These are phyloP conservation scores for Octodonta nipae DNA, from an alignment of 2,888 invertebrate genomes.

Conservation along the genomic window DNA sequence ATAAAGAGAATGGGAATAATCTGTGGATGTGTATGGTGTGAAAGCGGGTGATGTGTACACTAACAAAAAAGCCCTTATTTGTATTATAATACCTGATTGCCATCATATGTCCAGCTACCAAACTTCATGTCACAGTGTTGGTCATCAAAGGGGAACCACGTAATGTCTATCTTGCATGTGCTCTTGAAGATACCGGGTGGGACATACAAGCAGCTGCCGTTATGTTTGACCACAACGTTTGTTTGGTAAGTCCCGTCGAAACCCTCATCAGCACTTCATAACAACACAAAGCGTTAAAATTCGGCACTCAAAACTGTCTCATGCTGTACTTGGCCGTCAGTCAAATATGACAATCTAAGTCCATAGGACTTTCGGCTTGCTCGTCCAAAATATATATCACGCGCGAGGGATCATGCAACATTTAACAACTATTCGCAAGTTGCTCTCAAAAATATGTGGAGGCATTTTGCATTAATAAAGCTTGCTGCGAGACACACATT, in stretches of 20 bases:
- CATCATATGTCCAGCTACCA: conserved; percentile 99
- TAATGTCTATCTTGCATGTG: conserved; percentile 99
- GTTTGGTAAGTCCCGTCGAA: conserved; percentile 99
- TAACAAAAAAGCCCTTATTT: conserved; percentile 25
- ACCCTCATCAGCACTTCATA: conserved; percentile 94
- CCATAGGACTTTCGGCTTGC: too few relatives aligned
- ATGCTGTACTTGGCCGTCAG: conserved; percentile 21
- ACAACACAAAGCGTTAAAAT: conserved; percentile 35
- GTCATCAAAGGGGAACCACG: conserved; percentile 99
- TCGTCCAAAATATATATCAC: too few relatives aligned
- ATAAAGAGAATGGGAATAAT: too few relatives aligned
- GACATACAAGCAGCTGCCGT: conserved; percentile 97
- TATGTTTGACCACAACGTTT: conserved; percentile 96
- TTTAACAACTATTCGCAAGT: conserved; percentile 31
- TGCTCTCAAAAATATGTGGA: background rate
- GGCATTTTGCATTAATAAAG: too few relatives aligned
- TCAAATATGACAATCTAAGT: too few relatives aligned
- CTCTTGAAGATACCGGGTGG: conserved; percentile 99
- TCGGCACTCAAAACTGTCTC: conserved; percentile 23
- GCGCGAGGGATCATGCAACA: conserved; percentile 33
- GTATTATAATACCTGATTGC: conserved; percentile 74
- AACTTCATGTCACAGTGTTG: conserved; percentile 99
- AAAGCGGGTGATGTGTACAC: conserved; percentile 8
- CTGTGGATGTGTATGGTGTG: conserved; percentile 17
- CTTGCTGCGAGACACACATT: too few relatives aligned